Base-by-base conservation (phyloP, 2,797 vertebrate species). In the Acanthurus lineatus region DNA sequence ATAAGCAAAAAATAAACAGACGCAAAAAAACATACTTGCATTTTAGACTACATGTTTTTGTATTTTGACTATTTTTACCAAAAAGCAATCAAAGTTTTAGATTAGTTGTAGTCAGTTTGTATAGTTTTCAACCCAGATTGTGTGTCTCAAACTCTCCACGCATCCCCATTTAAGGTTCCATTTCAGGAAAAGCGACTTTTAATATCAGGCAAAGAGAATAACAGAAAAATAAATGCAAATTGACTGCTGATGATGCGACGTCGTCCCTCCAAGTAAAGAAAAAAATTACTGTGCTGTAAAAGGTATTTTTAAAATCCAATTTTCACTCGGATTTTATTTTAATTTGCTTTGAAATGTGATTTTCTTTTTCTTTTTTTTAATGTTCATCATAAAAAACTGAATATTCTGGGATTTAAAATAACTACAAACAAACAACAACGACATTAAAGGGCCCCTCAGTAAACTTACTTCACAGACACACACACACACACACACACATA, bases 241-340 rank as follows among this genome's bases (percentile, higher is more conserved):
- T 56, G 86, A 72, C 48, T 42, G 51, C 45, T 76, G 73, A 80
- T 86, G 80, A 76, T 86, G 75, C 82, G 70, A n/a, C n/a, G n/a
- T 25, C 12, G 32, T 66, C n/a, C 9, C 20, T 73, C 25, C 20
- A 59, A 82, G 32, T n/a, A n/a, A 56, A 53, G 32, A 32, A 8
- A 35, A 17, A 20, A 45, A 74, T 51, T 35, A 79, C 61, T 60
- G 44, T 0, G 2, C 19, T 32, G 76, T 59, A 62, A 76, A 76
- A 73, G 9, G 9, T 78, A 25, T 77, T 80, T 81, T 70, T 70
- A 53, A 69, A 82, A 77, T 66, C 40, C 40, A 68, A 53, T 51
- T 73, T 78, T 47, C 17, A 47, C 51, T 14, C 6, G 2, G 19
- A 72, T 77, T 80, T 72, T 4, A 32, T 48, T 61, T 25, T 65